Base-by-base conservation (phyloP, 2,888 invertebrate genomes). In the Lithophane leautieri region DNA sequence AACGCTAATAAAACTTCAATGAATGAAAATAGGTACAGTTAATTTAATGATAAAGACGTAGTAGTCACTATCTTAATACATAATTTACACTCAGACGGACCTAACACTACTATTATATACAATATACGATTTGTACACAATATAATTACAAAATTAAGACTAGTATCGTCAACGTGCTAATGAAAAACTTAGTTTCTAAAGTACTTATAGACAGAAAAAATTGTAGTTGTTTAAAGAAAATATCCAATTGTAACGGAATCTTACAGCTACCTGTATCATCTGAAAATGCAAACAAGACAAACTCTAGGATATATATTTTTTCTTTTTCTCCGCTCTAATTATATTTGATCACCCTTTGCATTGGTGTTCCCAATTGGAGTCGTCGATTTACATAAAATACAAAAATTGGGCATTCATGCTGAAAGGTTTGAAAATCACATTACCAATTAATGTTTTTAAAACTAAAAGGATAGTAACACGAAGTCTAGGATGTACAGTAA, bases 1-100 rank as follows among this genome's bases (percentile, higher is more conserved):
- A 19, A 40, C 9, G 65, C 14, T 62, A 90, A 89, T 88, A 88
- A 93, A 94, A 94, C 91, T 89, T 82, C 90, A 86, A 79, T 62
- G 72, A 84, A 89, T 94, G 94, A 95, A 95, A 95, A 95, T 95
- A 95, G 94, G 93, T 94, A 93, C 91, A 93, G 92, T 95, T 95
- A 95, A 92, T 95, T 95, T 95, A 95, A 95, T 95, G 94, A 94
- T 93, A 93, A 91, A 92, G 91, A 34, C 34, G 34, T 91, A 92
- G 90, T 91, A 78, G 56, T 79, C 73, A 61, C 85, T 88, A 90
- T 88, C 88, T 91, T 92, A 88, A 89, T 92, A 93, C 92, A 90
- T 86, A 87, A 94, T 93, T 88, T 94, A 94, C 94, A 94, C 93
- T 90, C 93, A 91, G 89, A 92, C 86, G 80, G 83, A 89, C 88